Base-by-base conservation (phyloP, 2,888 invertebrate species). In the Lobophora halterata region DNA sequence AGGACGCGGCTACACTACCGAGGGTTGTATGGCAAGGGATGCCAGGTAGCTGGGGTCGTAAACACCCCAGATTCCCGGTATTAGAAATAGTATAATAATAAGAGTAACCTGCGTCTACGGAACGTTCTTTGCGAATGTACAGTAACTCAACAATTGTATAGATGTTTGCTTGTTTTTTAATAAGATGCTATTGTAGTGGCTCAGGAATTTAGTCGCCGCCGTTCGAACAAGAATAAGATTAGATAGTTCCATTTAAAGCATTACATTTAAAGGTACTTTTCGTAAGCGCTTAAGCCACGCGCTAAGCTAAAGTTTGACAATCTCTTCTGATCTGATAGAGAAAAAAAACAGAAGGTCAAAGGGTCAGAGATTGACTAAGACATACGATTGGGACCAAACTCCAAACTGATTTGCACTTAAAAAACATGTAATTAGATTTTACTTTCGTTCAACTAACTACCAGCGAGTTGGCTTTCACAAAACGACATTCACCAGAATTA, bases 11-110 rank as follows among this genome's bases (percentile, higher is more conserved):
- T 46, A 34, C 48, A 52, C 53, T 49, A 48, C 18, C 39, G 46
- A 37, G 46, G 47, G 55, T 44, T 46, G 47, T 24, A 37, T 35
- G 43, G n/a, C 53, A 56, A 55, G 61, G 67, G 67, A 55, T 49
- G 51, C 57, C 80, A 81, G 82, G 81, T 82, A 83, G 77, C 64
- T 50, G 65, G 76, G 79, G 71, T 65, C 66, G 60, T 53, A 50
- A 57, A 60, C 54, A 45, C 66, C 70, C 70, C 61, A 53, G 75
- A 73, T 77, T 78, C 61, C 59, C 55, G 71, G 76, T 55, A 61
- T 67, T 67, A 55, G 67, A 66, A n/a, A n/a, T n/a, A n/a, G n/a
- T n/a, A n/a, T 61, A 68, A 54, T 63, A 65, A 63, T 41, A 48
- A 47, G 50, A 56, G 56, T 54, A 62, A 61, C 61, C 62, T 59